Percentiles rank a stretch among this genome's conserved stretches.
These are phyloP conservation scores for Pteropus alecto DNA, from an alignment of 2,113 vertebrate species.

Conservation along the genomic window DNA sequence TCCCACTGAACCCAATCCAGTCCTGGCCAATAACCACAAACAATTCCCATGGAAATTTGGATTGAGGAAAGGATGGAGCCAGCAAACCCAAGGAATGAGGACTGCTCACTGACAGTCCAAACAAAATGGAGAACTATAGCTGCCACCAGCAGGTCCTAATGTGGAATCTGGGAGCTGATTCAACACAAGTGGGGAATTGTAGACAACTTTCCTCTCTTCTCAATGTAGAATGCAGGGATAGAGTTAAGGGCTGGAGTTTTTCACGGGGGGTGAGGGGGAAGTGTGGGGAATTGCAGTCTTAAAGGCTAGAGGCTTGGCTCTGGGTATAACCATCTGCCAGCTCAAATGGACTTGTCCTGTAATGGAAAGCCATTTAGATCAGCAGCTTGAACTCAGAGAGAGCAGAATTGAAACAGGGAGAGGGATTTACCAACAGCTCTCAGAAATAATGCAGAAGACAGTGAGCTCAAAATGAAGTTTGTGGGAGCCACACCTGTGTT, in stretches of 20 bases:
- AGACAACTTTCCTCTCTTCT: not conserved
- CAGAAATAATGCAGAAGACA: not conserved
- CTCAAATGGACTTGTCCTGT: not conserved
- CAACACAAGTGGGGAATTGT: not conserved
- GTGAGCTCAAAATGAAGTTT: no score
- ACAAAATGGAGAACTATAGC: not conserved
- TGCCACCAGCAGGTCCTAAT: not conserved
- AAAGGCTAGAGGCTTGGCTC: not conserved
- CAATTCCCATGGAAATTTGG: not conserved
- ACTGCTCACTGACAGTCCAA: not conserved
- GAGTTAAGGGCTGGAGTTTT: not conserved
- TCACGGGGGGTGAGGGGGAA: no score
- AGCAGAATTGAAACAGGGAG: no score
- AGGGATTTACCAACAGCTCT: not conserved
- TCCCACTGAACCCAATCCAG: not conserved
- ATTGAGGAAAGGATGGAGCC: not conserved
- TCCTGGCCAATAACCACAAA: not conserved
- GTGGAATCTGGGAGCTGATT: not conserved
- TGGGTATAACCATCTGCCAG: not conserved
- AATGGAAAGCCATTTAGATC: not conserved
- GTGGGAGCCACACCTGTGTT: not conserved
- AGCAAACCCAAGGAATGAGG: not conserved
- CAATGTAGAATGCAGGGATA: not conserved
- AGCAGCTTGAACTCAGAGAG: not conserved
- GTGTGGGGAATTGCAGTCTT: not conserved